phyloP scores from a whole-genome alignment of 2,797 vertebrate genomes.

The Brotula barbata region DNA sequence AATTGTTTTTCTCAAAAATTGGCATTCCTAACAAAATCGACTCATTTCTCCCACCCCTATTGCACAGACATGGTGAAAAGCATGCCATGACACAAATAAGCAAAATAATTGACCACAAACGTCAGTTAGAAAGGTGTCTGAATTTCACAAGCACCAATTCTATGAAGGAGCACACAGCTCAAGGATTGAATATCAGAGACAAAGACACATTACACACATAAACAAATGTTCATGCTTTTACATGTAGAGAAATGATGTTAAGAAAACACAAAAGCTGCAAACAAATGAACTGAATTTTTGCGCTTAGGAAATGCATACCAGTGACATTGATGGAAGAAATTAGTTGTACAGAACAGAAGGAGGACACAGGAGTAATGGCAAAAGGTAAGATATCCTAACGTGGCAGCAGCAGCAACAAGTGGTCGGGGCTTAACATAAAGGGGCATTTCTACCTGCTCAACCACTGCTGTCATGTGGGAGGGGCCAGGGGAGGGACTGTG shows the following conservation, averaged over 20 bases:
- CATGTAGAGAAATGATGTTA: constrained; percentile 37
- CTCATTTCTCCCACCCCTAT: too few species aligned
- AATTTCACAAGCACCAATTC: constrained; percentile 12
- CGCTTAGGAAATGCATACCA: constrained; percentile 26
- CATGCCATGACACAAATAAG: constrained; percentile 9
- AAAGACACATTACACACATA: constrained; percentile 24
- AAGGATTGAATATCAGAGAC: constrained; percentile 8
- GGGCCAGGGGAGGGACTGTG: constrained; percentile 80
- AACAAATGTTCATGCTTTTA: too few species aligned
- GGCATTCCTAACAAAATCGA: too few species aligned
- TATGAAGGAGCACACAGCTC: constrained; percentile 12
- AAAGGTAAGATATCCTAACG: constrained; percentile 66
- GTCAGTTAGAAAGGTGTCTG: neutral
- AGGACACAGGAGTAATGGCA: constrained; percentile 50
- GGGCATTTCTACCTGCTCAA: constrained; percentile 90
- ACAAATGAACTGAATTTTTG: constrained; percentile 26
- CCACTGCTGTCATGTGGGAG: constrained; percentile 85
- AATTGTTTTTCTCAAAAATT: too few species aligned
- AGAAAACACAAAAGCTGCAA: constrained; percentile 56
- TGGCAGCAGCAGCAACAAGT: constrained; percentile 74
- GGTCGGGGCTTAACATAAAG: constrained; percentile 77
- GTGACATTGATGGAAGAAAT: constrained; percentile 47
- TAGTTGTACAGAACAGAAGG: constrained; percentile 35
- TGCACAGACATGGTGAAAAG: constrained; percentile 27
- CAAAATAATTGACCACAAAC: neutral